Base-by-base conservation (phyloP, 2,888 invertebrate genomes). In the Gibbula magus region DNA sequence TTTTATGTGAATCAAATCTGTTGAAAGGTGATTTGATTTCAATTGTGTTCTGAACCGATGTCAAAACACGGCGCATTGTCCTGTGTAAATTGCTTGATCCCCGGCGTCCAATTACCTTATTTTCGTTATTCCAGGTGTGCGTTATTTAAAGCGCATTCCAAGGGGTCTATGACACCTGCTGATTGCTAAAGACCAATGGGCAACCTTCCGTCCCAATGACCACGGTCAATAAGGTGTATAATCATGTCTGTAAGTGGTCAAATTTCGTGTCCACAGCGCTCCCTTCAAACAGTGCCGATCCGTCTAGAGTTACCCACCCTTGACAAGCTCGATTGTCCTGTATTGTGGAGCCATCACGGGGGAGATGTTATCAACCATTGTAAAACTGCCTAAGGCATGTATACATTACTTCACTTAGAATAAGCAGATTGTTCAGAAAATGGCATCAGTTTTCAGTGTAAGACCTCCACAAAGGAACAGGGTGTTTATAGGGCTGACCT, bases 371-470 rank as follows among this genome's bases (percentile, higher is more conserved):
- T 70, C 70, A 39, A 18, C 32, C 70, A 70, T 70, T 70, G 35
- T 39, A 20, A 20, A 70, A 20, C 39, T 70, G 70, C 70, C 70
- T 32, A n/a, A 39, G 70, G 39, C 70, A 10, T 32, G 70, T 70
- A 35, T 70, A 70, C 70, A 32, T 70, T 70, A 70, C 70, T 70
- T 35, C 32, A 70, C 39, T 70, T 29, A 70, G 70, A 70, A 70
- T 70, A 70, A 70, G 70, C 29, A 32, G 70, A 70, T 70, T 70
- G 70, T 70, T 70, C 70, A 16, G 70, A 70, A 70, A 70, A 70
- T 70, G 70, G 70, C 70, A 70, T 70, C 70, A 70, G 70, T 70
- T 70, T 70, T 70, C 70, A 70, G 32, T 20, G 70, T 70, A 70
- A 70, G 70, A n/a, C 70, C 3, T 35, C 70, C 10, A 70, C 70